Evolutionary conservation across 2,888 invertebrate species (phyloP).

Genomic region (Platycheirus albimanus): DNA sequence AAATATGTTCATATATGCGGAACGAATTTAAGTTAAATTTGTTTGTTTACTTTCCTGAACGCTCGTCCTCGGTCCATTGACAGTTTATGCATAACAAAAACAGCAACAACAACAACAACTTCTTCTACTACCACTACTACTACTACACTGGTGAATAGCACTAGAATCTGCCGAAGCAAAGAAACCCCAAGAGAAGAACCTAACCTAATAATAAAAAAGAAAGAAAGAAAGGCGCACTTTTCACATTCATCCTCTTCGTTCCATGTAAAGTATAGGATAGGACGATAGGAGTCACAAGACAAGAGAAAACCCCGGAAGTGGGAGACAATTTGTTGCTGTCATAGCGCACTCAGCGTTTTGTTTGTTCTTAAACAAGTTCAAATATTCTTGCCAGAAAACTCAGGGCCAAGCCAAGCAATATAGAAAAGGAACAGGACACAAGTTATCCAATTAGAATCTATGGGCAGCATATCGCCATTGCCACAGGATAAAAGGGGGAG

Average conservation of each 20-base stretch:
- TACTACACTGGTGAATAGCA: slow-evolving; percentile 3
- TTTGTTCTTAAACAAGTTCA: slow-evolving; percentile 60
- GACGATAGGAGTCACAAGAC: not conserved
- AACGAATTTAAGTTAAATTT: slow-evolving; percentile 69
- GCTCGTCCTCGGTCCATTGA: slow-evolving; percentile 32
- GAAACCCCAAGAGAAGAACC: not conserved
- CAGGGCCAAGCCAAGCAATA: slow-evolving; percentile 64
- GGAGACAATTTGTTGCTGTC: slow-evolving; percentile 72
- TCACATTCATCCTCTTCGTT: not conserved
- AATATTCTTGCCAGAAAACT: slow-evolving; percentile 61
- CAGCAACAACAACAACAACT: no score
- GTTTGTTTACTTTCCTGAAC: slow-evolving; percentile 54
- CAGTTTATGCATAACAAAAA: slow-evolving; percentile 10
- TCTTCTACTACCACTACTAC: no score
- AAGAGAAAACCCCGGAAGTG: slow-evolving; percentile 57
- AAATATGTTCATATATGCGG: slow-evolving; percentile 26
- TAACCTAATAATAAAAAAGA: slow-evolving; percentile 16
- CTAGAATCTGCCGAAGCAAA: not conserved
- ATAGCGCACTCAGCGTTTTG: slow-evolving; percentile 60
- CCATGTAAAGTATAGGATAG: not conserved
- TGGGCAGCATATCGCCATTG: slow-evolving; percentile 45
- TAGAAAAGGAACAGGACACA: no score
- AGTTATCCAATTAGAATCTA: slow-evolving; percentile 71
- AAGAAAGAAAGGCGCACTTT: slow-evolving; percentile 14
- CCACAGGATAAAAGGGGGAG: slow-evolving; percentile 41